Evolutionary conservation across 2,888 invertebrate species (phyloP).

Genomic region (Ceratothoa steindachneri): DNA sequence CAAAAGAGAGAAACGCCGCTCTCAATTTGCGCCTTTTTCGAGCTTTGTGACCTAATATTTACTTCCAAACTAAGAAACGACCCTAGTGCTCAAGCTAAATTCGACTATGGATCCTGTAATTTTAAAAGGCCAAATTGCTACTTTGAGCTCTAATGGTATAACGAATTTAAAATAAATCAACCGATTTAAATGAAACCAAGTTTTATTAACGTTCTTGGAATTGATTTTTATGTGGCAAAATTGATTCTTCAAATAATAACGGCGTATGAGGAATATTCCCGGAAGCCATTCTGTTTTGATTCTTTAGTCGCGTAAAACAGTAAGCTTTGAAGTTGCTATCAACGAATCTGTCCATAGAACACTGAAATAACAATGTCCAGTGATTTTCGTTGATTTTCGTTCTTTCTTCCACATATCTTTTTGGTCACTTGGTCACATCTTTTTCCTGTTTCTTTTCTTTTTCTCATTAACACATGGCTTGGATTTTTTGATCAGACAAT

Average conservation of each 20-base stretch:
- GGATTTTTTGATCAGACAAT: background rate
- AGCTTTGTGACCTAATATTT: too few species aligned
- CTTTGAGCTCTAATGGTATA: too few species aligned
- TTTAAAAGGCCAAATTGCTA: too few species aligned
- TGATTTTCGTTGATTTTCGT: background rate
- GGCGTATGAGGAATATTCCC: background rate
- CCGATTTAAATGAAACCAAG: background rate
- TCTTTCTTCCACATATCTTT: background rate
- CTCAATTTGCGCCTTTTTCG: too few species aligned
- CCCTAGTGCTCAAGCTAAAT: too few species aligned
- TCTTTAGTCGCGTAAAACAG: background rate
- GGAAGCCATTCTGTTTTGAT: background rate
- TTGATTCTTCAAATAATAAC: slow-evolving; percentile 1
- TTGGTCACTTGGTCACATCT: background rate
- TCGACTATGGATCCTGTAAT: too few species aligned
- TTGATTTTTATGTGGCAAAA: slow-evolving; percentile 7
- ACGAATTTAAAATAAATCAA: slow-evolving; percentile 1
- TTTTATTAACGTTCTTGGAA: background rate
- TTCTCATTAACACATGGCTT: background rate
- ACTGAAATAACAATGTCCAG: background rate
- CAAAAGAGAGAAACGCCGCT: too few species aligned
- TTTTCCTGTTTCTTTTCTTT: background rate
- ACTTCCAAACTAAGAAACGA: too few species aligned
- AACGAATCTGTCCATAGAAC: slow-evolving; percentile 7
- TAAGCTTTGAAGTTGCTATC: slow-evolving; percentile 1